Conservation (phyloP, 2,113 vertebrate species). For the Catharus fuscescens region DNA sequence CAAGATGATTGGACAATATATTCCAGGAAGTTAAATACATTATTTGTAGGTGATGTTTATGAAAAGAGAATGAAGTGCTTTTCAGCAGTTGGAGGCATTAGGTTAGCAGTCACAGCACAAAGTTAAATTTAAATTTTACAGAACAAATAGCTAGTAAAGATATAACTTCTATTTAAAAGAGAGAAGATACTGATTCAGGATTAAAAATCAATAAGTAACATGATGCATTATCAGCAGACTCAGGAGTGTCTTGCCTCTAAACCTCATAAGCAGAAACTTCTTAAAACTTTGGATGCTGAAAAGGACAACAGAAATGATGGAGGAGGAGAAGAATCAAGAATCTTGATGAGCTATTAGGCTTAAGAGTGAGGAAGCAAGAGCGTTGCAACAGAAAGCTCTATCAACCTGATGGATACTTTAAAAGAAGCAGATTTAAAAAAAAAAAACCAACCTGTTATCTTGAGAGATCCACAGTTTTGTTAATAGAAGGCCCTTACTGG, state of each 20-base stretch:
- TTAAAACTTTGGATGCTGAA: background rate
- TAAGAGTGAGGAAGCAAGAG: background rate
- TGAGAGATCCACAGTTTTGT: conserved; percentile 5
- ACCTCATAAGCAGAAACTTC: background rate
- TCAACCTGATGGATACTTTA: background rate
- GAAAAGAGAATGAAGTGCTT: conserved; percentile 8
- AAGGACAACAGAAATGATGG: background rate
- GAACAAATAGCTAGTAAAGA: background rate
- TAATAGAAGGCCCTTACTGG: background rate
- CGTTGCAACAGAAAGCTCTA: background rate
- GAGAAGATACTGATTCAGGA: background rate
- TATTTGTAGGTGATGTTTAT: background rate
- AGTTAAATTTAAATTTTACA: conserved; percentile 22
- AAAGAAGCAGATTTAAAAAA: background rate
- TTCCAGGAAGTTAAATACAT: conserved; percentile 13
- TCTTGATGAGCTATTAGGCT: background rate
- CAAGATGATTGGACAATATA: background rate
- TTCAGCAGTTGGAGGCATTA: background rate
- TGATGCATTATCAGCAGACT: background rate
- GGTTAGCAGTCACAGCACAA: background rate
- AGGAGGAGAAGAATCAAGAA: background rate
- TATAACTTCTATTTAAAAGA: background rate
- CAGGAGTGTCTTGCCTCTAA: background rate
- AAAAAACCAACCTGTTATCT: background rate
- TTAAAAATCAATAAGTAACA: background rate